Base-by-base conservation (phyloP, 2,888 invertebrate genomes). In the Odontocerum albicorne region DNA sequence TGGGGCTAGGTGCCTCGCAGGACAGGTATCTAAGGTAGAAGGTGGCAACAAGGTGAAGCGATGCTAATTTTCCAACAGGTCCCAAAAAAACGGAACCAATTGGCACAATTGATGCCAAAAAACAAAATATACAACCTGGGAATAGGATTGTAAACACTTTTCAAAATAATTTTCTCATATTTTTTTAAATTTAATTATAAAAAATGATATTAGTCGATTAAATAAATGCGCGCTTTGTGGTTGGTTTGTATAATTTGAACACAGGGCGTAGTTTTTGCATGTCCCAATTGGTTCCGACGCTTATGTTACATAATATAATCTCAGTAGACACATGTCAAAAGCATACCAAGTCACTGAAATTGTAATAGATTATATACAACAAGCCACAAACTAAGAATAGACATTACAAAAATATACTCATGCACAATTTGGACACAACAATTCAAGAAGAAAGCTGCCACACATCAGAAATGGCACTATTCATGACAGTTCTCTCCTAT, bases 251-350 rank as follows among this genome's bases (percentile, higher is more conserved):
- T 74, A 74, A 43, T 49, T 55, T 72, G 72, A 72, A 72, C 72
- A 72, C 72, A 72, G 68, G 69, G 44, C 53, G 42, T 20, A 49
- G 21, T 36, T 36, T 57, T 51, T 44, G 38, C 72, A 72, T 74
- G 77, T 77, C 73, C 77, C 77, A 77, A 77, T 77, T 77, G 77
- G 77, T 77, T 77, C 77, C 77, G 59, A 57, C 55, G 45, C 45
- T 40, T 33, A 19, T 27, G 22, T 39, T 33, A 36, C 38, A 47
- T 42, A 19, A n/a, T n/a, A 8, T 27, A 27, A 32, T 3, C 16
- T 42, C 16, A 20, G 13, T 13, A 17, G 15, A 44, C 31, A 44
- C 44, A 52, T 22, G 32, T 52, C 21, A 38, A 36, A 43, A 52
- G 45, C 49, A 39, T 49, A 42, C 36, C 43, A 33, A 43, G 20